Evolutionary conservation across 2,888 invertebrate species (phyloP), one percentile per base, ranked within the genome.

Genomic region (Nasonia oneida): DNA sequence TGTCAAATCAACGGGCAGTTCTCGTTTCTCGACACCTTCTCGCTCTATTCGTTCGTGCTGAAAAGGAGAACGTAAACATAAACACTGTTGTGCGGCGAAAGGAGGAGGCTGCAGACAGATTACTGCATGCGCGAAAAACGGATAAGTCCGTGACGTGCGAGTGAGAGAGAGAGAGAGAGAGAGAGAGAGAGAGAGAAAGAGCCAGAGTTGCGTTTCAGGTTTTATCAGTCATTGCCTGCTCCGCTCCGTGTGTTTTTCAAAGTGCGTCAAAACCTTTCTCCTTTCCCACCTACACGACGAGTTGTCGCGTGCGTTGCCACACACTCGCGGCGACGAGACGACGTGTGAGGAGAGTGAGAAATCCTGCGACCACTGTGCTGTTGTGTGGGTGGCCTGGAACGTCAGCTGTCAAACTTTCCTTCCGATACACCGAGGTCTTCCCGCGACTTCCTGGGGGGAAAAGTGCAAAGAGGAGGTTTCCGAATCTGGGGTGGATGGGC

Each of bases 251-350:
- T 83, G 75, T 81, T 80, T 86, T 73, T 37, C 39, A 77, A 83
- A 77, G 79, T 83, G 70, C 76, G 73, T 79, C 70, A 37, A 71
- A 57, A 79, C 79, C 81, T 83, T 81, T 75, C 81, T 77, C 61
- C 78, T 71, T 77, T 86, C 57, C 81, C 81, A 83, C 86, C 83
- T 77, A 83, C 83, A 82, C 79, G 50, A 42, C 47, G 3, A 12
- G 23, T 18, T 47, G 29, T 39, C 14, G 23, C 5, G 50, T 14
- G 23, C 42, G 39, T 80, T 80, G 61, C 82, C 67, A 53, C 70
- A 83, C 67, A n/a, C 18, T n/a, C 12, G 39, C 61, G 61, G 61
- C 18, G 23, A 18, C 61, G 61, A 6, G 61, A 23, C 6, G n/a
- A 23, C 23, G 61, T 61, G 64, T 10, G 61, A 74, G 61, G 15